phyloP scores from a whole-genome alignment of 2,113 vertebrate species.

The Amphiprion ocellaris region DNA sequence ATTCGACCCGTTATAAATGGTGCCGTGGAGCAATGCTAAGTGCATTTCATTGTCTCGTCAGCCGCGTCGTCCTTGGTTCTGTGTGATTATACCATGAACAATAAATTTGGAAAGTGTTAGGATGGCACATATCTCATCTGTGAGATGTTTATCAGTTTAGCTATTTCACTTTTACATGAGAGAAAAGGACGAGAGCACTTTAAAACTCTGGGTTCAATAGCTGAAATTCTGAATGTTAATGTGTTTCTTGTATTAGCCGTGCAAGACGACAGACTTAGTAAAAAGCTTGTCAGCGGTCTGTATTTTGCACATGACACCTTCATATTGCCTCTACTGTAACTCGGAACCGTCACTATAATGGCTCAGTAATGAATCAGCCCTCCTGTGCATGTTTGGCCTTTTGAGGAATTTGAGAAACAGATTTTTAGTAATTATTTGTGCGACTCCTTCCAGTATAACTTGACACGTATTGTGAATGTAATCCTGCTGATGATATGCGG shows the following conservation, averaged over 20 bases:
- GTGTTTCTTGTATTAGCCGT: constrained; percentile 27
- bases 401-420: constrained; percentile 68
- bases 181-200: no score
- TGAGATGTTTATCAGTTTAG: not conserved
- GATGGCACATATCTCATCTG: not conserved
- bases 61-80: constrained; percentile 31
- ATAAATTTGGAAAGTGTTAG: not conserved
- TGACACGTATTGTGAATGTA: constrained; percentile 73
- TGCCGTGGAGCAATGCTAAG: constrained; percentile 42
- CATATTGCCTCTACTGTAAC: constrained; percentile 55
- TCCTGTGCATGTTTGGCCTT: constrained; percentile 58
- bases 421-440: constrained; percentile 69
- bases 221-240: not conserved
- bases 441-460: constrained; percentile 53
- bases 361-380: constrained; percentile 36
- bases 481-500: constrained; percentile 70
- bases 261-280: constrained; percentile 41
- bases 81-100: not conserved
- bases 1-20: constrained; percentile 49
- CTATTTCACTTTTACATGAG: not conserved
- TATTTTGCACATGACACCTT: constrained; percentile 48
- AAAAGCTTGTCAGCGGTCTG: constrained; percentile 54
- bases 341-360: constrained; percentile 39
- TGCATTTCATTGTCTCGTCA: constrained; percentile 36
- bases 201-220: not conserved